Evolutionary conservation across 1,140 invertebrate species (phyloP).

Genomic region (Drosophila neocordata): DNA sequence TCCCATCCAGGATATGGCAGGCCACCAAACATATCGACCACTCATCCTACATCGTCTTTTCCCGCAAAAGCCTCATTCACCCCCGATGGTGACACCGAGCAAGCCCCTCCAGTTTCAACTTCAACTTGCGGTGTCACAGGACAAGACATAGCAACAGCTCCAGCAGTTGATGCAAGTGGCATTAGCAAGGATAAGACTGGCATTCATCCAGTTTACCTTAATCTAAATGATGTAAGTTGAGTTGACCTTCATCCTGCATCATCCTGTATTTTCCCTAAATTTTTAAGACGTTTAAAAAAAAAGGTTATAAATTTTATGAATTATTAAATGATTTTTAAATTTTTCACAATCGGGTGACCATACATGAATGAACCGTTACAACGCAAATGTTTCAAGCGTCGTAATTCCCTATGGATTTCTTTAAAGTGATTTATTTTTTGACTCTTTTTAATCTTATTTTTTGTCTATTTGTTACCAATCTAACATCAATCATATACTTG

Average conservation of each 20-base stretch:
- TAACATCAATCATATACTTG: too few species aligned
- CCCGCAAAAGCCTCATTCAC: not conserved
- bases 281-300: too few species aligned
- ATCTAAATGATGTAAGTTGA: conserved; percentile 41
- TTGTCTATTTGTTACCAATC: too few species aligned
- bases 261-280: not conserved
- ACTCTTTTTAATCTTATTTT: not conserved
- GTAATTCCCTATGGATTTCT: not conserved
- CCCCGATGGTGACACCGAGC: not conserved
- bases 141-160: conserved; percentile 23
- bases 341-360: not conserved
- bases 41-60: conserved; percentile 15
- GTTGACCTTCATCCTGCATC: not conserved
- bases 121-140: conserved; percentile 27
- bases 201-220: conserved; percentile 41
- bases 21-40: conserved; percentile 26
- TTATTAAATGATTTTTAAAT: not conserved
- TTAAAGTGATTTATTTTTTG: not conserved
- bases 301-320: not conserved
- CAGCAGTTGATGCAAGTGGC: not conserved
- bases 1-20: conserved; percentile 40
- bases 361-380: not conserved
- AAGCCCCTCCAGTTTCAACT: not conserved
- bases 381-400: not conserved
- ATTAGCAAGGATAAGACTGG: conserved; percentile 35